These are phyloP conservation scores for Drosophila kambysellisi DNA, from an alignment of 2,888 invertebrate genomes.

Conservation along the genomic window DNA sequence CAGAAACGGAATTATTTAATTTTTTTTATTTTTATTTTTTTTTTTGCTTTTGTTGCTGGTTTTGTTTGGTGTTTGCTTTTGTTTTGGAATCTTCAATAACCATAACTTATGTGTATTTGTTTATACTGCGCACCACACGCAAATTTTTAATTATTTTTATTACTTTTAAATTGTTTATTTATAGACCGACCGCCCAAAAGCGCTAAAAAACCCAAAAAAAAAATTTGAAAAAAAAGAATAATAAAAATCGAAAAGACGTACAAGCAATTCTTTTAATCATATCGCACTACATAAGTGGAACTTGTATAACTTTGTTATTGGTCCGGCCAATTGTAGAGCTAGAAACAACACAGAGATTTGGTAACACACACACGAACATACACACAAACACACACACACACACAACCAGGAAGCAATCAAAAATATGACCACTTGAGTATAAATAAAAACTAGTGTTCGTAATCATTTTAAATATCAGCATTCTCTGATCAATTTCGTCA, in stretches of 20 bases:
- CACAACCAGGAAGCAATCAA: conserved; percentile 32
- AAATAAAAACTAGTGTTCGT: conserved; percentile 18
- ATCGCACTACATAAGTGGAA: conserved; percentile 51
- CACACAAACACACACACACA: not conserved
- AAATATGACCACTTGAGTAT: conserved; percentile 28
- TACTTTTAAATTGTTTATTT: conserved; percentile 42
- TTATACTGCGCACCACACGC: conserved; percentile 45
- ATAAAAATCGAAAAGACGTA: not conserved
- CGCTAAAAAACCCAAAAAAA: conserved; percentile 9
- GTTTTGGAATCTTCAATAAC: conserved; percentile 12
- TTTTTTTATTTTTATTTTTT: not conserved
- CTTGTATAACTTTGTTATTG: conserved; percentile 31
- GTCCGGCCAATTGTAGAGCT: conserved; percentile 18
- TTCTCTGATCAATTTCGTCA: conserved; percentile 10
- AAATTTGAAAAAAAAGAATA: conserved; percentile 5
- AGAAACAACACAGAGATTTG: conserved; percentile 26
- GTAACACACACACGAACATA: not conserved
- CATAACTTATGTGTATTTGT: conserved; percentile 31
- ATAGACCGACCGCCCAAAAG: conserved; percentile 6
- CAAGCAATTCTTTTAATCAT: conserved; percentile 48
- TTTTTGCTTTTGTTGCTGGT: not conserved
- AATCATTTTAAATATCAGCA: conserved; percentile 22
- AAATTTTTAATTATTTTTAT: conserved; percentile 52
- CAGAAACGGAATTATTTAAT: conserved; percentile 34
- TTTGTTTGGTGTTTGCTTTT: conserved; percentile 2